A percentile compares a stretch with the other conserved stretches of the same genome.
phyloP scores from a whole-genome alignment of 2,113 vertebrate genomes.

The Puntigrus tetrazona region DNA sequence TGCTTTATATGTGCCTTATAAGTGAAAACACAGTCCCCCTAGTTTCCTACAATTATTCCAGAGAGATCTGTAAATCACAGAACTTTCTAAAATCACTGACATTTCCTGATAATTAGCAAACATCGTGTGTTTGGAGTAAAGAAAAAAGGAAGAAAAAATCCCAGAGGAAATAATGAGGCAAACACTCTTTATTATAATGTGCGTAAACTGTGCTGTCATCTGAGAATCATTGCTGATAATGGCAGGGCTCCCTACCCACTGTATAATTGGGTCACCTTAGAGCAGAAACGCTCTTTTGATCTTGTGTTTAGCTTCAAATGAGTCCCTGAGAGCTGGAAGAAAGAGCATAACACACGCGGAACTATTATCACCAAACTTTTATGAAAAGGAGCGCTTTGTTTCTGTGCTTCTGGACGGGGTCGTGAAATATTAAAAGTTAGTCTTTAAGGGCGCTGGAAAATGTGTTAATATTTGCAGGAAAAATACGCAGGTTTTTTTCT shows the following conservation, averaged over 20 bases:
- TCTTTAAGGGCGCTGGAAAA: neutral
- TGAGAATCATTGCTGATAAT: constrained; percentile 24
- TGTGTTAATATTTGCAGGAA: neutral
- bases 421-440: neutral
- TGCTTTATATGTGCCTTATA: neutral
- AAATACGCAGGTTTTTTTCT: neutral
- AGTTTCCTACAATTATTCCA: neutral
- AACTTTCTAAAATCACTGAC: constrained; percentile 9
- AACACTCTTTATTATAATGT: constrained; percentile 20
- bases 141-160: neutral
- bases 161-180: constrained; percentile 25
- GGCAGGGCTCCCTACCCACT: neutral
- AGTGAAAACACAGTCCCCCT: neutral
- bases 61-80: neutral
- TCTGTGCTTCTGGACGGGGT: neutral
- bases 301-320: neutral
- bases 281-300: constrained; percentile 16
- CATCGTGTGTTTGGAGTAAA: neutral
- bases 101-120: constrained; percentile 23
- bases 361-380: neutral
- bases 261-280: constrained; percentile 36
- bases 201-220: constrained; percentile 39
- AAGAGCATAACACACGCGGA: neutral
- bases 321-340: constrained; percentile 3
- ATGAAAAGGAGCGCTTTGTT: neutral